phyloP scores from a whole-genome alignment of 2,113 vertebrate species.

The Podilymbus podiceps region DNA sequence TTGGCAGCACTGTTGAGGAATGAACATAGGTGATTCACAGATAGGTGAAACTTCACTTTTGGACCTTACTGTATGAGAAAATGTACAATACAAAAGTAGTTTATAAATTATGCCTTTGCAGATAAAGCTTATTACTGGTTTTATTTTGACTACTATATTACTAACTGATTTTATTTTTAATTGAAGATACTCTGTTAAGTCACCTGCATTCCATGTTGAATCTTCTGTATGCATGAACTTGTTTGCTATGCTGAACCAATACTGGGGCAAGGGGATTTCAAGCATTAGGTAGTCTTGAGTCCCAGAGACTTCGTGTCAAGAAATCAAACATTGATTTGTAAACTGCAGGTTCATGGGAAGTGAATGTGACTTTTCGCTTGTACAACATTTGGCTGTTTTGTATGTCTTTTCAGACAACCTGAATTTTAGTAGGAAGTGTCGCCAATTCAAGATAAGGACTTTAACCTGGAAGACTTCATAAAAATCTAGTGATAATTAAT shows the following conservation, averaged over 20 bases:
- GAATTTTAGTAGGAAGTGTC: not conserved
- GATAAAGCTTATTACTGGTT: not conserved
- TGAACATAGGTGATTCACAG: not conserved
- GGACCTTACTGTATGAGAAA: not conserved
- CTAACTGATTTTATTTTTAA: not conserved
- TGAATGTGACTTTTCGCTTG: not conserved
- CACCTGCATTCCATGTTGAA: not conserved
- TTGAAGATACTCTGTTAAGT: not conserved
- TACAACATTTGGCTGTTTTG: not conserved
- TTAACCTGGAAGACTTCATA: not conserved
- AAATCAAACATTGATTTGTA: not conserved
- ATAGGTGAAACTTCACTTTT: not conserved
- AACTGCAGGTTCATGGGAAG: not conserved
- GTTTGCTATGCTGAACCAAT: not conserved
- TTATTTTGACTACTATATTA: not conserved
- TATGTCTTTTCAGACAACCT: not conserved
- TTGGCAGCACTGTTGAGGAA: not conserved
- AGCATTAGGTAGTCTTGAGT: not conserved
- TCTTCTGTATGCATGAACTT: not conserved
- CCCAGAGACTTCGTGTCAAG: not conserved
- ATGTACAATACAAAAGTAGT: too few relatives aligned
- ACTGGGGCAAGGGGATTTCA: fast-evolving
- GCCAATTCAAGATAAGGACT: not conserved
- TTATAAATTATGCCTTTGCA: not conserved
- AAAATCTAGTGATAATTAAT: not conserved